phyloP scores from a whole-genome alignment of 2,797 vertebrate species.

The Bradypus variegatus region DNA sequence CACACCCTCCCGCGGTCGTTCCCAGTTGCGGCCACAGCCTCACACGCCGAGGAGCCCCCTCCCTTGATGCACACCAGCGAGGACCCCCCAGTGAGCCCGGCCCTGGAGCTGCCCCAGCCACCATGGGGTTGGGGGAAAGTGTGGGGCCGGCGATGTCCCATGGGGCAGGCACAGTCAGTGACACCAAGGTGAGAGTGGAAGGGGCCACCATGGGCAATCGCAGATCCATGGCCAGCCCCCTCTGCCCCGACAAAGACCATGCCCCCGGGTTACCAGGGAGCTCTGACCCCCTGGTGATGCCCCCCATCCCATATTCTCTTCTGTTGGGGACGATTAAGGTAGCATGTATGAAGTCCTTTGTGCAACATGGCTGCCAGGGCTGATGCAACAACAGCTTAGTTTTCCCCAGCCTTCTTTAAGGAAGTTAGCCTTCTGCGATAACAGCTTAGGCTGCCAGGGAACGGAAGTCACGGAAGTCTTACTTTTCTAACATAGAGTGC shows the following conservation, averaged over 20 bases:
- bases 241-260: neutral
- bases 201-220: neutral
- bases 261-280: neutral
- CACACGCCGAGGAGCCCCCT: neutral
- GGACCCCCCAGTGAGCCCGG: neutral
- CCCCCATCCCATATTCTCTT: no score
- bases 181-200: neutral
- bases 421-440: no score
- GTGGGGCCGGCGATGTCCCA: neutral
- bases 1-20: neutral
- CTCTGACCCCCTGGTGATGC: no score
- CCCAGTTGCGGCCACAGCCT: neutral
- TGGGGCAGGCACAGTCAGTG: neutral
- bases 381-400: no score
- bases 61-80: no score
- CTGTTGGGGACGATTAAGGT: no score
- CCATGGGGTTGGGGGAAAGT: neutral
- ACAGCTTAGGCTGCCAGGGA: no score
- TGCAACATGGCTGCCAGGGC: no score
- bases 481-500: no score
- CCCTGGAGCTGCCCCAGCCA: neutral
- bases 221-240: neutral
- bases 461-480: no score
- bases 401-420: no score
- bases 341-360: no score